A percentile compares a stretch with the other conserved stretches of the same genome.
phyloP scores from a whole-genome alignment of 2,888 invertebrate genomes.

The Masnerella sp. region DNA sequence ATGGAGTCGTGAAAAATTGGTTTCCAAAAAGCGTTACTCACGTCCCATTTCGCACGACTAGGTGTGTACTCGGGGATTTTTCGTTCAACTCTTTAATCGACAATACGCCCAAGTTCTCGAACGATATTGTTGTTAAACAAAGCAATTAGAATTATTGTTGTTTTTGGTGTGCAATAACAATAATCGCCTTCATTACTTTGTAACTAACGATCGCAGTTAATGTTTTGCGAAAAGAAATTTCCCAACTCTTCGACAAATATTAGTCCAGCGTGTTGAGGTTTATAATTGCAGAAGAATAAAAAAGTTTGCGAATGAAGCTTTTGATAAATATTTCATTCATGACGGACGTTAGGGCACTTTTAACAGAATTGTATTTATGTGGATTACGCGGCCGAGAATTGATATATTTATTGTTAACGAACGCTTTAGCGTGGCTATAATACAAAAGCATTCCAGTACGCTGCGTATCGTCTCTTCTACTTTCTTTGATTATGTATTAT shows the following conservation, averaged over 20 bases:
- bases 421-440: background rate
- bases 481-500: conserved; percentile 8
- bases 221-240: background rate
- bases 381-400: too few species aligned
- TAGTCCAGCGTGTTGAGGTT: background rate
- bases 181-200: background rate
- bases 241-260: background rate
- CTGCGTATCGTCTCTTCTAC: background rate
- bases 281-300: background rate
- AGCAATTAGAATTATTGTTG: conserved; percentile 3
- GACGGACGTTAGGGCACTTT: too few species aligned
- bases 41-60: conserved; percentile 5
- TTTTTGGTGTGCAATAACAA: conserved; percentile 4
- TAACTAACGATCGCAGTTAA: background rate
- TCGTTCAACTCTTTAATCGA: background rate
- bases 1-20: conserved; percentile 20
- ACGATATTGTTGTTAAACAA: conserved; percentile 11
- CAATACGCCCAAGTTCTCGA: background rate
- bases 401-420: too few species aligned
- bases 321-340: too few species aligned
- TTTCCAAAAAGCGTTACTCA: conserved; percentile 5
- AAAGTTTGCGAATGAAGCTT: too few species aligned
- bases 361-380: too few species aligned
- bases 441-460: too few species aligned
- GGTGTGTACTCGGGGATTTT: conserved; percentile 9